A percentile compares a stretch with the other conserved stretches of the same genome.
Conservation (phyloP, 2,888 invertebrate genomes). For the Rhabditoides inermis region DNA sequence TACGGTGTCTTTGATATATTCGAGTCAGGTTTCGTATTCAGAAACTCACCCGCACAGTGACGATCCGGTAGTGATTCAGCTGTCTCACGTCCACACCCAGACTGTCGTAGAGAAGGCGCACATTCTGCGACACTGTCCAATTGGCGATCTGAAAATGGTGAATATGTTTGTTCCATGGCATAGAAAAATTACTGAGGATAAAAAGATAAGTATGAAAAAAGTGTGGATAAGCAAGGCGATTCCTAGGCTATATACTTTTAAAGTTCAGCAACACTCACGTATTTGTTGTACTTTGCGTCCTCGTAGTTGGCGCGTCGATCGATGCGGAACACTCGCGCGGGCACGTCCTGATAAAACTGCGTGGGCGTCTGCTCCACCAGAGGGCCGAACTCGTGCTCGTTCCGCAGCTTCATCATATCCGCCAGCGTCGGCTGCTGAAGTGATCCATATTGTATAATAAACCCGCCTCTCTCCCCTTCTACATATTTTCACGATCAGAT, state of each 20-base stretch:
- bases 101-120: constrained; percentile 34
- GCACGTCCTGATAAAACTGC: constrained; percentile 24
- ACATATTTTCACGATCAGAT: too few species aligned
- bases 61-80: constrained; percentile 40
- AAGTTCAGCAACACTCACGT: constrained; percentile 20
- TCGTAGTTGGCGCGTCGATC: constrained; percentile 29
- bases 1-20: background rate
- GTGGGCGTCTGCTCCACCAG: constrained; percentile 1
- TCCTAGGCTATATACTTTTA: too few species aligned
- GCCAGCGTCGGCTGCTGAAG: too few species aligned
- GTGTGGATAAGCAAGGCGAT: too few species aligned
- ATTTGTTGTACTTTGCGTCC: constrained; percentile 41
- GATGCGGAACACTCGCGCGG: constrained; percentile 34
- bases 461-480: too few species aligned
- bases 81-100: constrained; percentile 38
- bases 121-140: constrained; percentile 40
- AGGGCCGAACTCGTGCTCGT: background rate
- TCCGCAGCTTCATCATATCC: too few species aligned
- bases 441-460: too few species aligned
- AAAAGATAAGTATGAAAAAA: too few species aligned
- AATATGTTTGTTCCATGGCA: too few species aligned
- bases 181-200: too few species aligned
- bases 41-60: constrained; percentile 40
- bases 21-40: too few species aligned
- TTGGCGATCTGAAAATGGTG: constrained; percentile 34